phyloP scores from a whole-genome alignment of 2,113 vertebrate species.

The Sisor rabdophorus region DNA sequence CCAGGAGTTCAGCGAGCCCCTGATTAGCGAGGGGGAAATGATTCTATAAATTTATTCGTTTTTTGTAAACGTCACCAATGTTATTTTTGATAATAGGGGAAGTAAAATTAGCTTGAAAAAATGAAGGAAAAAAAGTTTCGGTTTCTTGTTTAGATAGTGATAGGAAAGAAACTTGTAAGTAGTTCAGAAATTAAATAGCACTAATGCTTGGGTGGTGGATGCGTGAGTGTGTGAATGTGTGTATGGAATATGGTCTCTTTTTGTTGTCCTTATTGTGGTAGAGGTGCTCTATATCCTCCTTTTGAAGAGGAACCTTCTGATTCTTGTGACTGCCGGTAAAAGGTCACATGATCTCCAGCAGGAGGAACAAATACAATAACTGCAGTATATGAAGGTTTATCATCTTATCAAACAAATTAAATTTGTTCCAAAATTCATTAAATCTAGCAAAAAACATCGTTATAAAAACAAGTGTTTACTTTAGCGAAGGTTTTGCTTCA shows the following conservation, averaged over 20 bases:
- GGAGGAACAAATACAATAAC: constrained; percentile 77
- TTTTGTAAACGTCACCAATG: constrained; percentile 28
- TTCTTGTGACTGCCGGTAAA: constrained; percentile 83
- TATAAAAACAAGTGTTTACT: no score
- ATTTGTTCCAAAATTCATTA: no score
- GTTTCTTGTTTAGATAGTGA: constrained; percentile 54
- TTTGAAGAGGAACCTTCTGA: constrained; percentile 83
- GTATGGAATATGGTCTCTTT: constrained; percentile 49
- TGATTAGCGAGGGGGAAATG: constrained; percentile 29
- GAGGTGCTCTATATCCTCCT: constrained; percentile 57
- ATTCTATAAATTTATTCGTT: constrained; percentile 4
- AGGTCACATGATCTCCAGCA: constrained; percentile 83
- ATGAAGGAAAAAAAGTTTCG: constrained; percentile 14
- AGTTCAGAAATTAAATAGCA: constrained; percentile 77
- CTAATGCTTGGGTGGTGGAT: constrained; percentile 40
- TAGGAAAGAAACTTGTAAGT: constrained; percentile 74
- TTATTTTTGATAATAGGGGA: constrained; percentile 31
- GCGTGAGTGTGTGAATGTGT: constrained; percentile 41
- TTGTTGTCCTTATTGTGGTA: constrained; percentile 30
- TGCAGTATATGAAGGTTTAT: constrained; percentile 66
- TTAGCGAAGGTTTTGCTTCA: neutral
- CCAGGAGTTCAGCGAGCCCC: constrained; percentile 1
- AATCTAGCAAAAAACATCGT: no score
- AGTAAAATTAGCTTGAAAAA: constrained; percentile 23
- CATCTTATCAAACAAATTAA: no score